phyloP scores from a whole-genome alignment of 2,888 invertebrate genomes.

The Coelopa pilipes region DNA sequence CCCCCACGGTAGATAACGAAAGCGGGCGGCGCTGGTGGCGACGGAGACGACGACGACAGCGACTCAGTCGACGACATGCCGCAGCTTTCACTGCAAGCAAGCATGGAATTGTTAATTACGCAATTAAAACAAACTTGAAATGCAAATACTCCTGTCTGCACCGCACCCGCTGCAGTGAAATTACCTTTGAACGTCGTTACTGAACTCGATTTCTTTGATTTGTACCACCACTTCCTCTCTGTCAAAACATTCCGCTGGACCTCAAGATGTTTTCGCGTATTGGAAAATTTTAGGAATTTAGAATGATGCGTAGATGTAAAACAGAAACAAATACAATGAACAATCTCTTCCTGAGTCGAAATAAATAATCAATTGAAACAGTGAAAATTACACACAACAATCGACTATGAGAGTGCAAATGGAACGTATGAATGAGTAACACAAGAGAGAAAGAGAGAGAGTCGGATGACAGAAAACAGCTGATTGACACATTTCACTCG shows the following conservation, averaged over 20 bases:
- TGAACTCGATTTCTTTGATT: background rate
- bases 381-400: slow-evolving; percentile 11
- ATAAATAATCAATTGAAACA: slow-evolving; percentile 31
- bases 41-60: background rate
- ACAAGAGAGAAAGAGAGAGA: background rate
- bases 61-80: background rate
- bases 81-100: slow-evolving; percentile 24
- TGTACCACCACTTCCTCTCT: background rate
- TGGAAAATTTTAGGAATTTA: background rate
- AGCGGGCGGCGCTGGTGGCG: slow-evolving; percentile 22
- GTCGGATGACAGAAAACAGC: slow-evolving; percentile 26
- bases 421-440: background rate
- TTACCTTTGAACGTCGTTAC: background rate
- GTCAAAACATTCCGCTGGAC: background rate
- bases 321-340: background rate
- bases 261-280: background rate
- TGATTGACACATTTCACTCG: background rate
- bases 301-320: too few species aligned
- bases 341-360: background rate
- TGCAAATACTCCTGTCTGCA: too few species aligned
- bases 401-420: background rate
- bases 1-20: slow-evolving; percentile 51
- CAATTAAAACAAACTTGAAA: slow-evolving; percentile 11
- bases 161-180: background rate
- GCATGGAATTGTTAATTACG: slow-evolving; percentile 19